Percentiles rank a stretch among this genome's conserved stretches.
These are phyloP conservation scores for human (Homo sapiens) DNA, from an alignment of 2,113 vertebrate genomes.

Conservation along the genomic window DNA sequence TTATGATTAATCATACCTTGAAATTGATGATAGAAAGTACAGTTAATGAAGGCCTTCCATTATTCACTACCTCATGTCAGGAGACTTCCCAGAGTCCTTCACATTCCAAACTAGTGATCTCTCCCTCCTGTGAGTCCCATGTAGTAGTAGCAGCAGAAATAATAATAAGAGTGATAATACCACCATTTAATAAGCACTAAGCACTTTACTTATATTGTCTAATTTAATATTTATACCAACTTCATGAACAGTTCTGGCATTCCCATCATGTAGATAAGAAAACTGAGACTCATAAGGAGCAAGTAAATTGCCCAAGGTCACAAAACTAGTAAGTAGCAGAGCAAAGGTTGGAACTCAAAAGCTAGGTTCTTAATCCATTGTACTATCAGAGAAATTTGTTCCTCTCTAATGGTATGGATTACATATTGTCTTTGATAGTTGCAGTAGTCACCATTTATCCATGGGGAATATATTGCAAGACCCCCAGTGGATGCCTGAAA, in stretches of 20 bases:
- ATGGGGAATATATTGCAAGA: neutral
- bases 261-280: neutral
- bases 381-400: neutral
- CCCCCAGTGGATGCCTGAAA: neutral
- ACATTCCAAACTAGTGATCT: neutral
- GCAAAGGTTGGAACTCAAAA: neutral
- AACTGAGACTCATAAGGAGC: neutral
- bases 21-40: neutral
- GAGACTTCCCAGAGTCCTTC: neutral
- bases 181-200: neutral
- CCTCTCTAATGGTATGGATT: neutral
- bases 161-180: neutral
- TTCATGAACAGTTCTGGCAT: neutral
- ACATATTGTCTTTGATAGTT: neutral
- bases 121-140: neutral
- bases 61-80: neutral
- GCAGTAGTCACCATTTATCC: neutral
- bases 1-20: neutral
- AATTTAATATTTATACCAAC: neutral
- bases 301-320: neutral
- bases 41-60: neutral
- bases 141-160: neutral
- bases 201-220: neutral
- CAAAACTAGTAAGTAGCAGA: neutral
- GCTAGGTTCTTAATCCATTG: neutral